These are phyloP conservation scores for Myotis vivesi DNA, from an alignment of 2,797 vertebrate species.

Conservation along the genomic window DNA sequence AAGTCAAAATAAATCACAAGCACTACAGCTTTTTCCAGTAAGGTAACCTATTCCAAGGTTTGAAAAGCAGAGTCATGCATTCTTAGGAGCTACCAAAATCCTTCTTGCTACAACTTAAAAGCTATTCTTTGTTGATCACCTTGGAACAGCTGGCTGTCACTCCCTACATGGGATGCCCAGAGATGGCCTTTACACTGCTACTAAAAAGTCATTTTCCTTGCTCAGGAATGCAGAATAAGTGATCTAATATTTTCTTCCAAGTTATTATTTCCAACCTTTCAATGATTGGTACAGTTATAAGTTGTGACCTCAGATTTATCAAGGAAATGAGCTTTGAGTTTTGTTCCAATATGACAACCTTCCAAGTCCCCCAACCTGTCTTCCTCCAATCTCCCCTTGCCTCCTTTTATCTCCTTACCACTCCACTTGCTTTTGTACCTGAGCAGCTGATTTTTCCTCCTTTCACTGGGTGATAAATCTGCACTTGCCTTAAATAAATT, in stretches of 20 bases:
- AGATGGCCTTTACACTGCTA: not conserved
- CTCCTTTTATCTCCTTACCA: not conserved
- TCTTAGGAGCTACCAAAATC: not conserved
- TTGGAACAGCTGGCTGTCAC: not conserved
- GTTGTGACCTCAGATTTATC: not conserved
- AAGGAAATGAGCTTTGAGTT: not conserved
- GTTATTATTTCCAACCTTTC: not conserved
- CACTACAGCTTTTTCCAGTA: not conserved
- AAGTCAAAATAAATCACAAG: not conserved
- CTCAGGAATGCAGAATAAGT: not conserved
- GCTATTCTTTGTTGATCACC: not conserved
- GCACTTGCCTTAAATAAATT: not conserved
- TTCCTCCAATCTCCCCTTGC: too few species aligned
- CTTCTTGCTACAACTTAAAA: conserved; percentile 16
- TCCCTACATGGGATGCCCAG: not conserved
- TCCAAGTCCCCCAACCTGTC: not conserved
- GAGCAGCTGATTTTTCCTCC: not conserved
- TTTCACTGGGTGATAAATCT: not conserved
- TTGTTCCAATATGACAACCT: not conserved
- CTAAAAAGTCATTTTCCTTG: not conserved
- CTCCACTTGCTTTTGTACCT: not conserved
- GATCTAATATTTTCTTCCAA: not conserved
- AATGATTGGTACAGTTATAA: not conserved
- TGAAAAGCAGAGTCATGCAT: not conserved
- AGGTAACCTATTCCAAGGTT: not conserved